phyloP scores from a whole-genome alignment of 2,797 vertebrate species.

The Trichosurus vulpecula region DNA sequence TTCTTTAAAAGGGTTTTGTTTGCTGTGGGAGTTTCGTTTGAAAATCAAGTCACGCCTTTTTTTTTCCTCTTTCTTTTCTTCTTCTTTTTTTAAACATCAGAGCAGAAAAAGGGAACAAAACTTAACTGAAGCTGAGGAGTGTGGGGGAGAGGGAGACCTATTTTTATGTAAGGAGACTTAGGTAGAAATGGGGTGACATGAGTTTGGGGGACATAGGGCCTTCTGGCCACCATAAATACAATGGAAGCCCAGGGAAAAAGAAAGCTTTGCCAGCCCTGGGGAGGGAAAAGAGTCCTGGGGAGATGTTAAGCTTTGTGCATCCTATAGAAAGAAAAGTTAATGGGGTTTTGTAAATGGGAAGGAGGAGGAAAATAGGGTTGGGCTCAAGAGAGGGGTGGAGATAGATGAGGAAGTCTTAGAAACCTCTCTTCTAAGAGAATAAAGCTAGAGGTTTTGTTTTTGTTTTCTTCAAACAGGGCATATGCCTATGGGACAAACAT shows the following conservation, averaged over 20 bases:
- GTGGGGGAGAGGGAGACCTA: slow-evolving; percentile 58
- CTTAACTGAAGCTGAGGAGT: slow-evolving; percentile 69
- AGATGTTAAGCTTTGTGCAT: slow-evolving; percentile 42
- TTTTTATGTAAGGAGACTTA: not conserved
- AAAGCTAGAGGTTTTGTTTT: slow-evolving; percentile 35
- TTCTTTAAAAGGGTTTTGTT: slow-evolving; percentile 80
- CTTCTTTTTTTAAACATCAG: slow-evolving; percentile 57
- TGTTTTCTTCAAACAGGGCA: slow-evolving; percentile 47
- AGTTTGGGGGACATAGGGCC: not conserved
- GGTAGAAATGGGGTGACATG: not conserved
- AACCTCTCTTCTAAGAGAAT: not conserved
- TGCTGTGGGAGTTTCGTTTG: slow-evolving; percentile 80
- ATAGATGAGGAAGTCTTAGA: not conserved
- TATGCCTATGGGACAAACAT: slow-evolving; percentile 64
- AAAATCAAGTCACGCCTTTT: slow-evolving; percentile 81
- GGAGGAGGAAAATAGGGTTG: not conserved
- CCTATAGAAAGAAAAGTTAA: not conserved
- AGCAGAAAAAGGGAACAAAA: slow-evolving; percentile 81
- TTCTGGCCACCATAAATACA: not conserved
- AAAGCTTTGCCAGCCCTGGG: not conserved
- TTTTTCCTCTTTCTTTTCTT: slow-evolving; percentile 46
- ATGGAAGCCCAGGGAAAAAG: not conserved
- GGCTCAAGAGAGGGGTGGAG: not conserved
- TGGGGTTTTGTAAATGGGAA: slow-evolving; percentile 11
- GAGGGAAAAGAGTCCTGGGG: slow-evolving; percentile 62